Conservation (phyloP, 2,888 invertebrate genomes). For the Ethmia dodecea region DNA sequence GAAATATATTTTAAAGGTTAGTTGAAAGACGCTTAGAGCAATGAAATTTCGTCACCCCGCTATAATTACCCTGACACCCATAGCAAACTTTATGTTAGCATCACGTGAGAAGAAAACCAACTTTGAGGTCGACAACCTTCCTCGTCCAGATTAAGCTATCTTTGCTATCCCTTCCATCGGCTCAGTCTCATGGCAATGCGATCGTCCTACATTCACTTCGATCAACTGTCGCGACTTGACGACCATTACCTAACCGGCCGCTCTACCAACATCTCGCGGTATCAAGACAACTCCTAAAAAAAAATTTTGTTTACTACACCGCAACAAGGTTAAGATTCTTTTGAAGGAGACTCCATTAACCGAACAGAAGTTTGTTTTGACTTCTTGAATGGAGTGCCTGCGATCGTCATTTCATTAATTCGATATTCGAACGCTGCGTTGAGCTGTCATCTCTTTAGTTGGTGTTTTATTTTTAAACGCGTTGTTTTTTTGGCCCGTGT, state of each 20-base stretch:
- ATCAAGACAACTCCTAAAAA: conserved; percentile 22
- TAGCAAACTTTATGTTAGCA: too few species aligned
- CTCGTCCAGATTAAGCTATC: conserved; percentile 11
- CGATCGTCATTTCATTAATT: conserved; percentile 68
- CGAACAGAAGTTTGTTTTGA: conserved; percentile 2
- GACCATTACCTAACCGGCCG: conserved; percentile 69
- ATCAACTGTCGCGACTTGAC: conserved; percentile 54
- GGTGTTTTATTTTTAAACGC: conserved; percentile 17
- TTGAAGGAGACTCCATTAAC: conserved; percentile 13
- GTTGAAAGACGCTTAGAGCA: too few species aligned
- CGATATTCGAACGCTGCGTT: conserved; percentile 60
- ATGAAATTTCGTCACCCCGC: too few species aligned
- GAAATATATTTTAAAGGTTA: too few species aligned
- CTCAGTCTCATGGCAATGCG: conserved; percentile 32
- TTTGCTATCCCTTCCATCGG: conserved; percentile 43
- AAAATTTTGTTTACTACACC: conserved; percentile 26
- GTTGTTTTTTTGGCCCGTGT: conserved; percentile 4
- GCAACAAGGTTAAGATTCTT: conserved; percentile 39
- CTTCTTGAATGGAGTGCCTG: conserved; percentile 31
- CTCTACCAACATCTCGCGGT: conserved; percentile 50
- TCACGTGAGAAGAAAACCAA: too few species aligned
- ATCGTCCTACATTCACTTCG: conserved; percentile 67
- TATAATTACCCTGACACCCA: too few species aligned
- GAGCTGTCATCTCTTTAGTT: conserved; percentile 42
- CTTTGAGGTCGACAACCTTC: conserved; percentile 14